Evolutionary conservation across 2,888 invertebrate genomes (phyloP), one percentile per base, ranked within the genome.

Genomic region (Tyria jacobaeae): DNA sequence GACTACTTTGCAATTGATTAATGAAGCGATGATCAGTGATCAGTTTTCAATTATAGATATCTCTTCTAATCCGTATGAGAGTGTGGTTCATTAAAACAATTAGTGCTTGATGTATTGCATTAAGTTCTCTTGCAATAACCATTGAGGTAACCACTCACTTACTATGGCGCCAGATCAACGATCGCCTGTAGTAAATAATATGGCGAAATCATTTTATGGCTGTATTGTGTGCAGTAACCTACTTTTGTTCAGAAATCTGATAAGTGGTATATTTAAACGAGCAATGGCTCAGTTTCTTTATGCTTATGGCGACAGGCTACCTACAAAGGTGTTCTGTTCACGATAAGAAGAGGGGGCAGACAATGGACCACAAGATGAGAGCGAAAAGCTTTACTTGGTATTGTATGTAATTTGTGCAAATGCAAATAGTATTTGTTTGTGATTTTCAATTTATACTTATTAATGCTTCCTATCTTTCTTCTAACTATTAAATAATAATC

Each of bases 21-120:
- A 54, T 50, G 57, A 57, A 57, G 49, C 56, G 24, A 57, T 41
- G 31, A 48, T 60, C 17, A 54, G 24, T 41, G 31, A 48, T 60
- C 17, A 54, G 24, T 54, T 31, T 17, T 31, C 27, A 31, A 52
- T 67, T 61, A 65, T 48, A 63, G 61, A 68, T 61, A 62, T 53
- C 60, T 9, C 55, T 60, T 57, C 66, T 57, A 39, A 59, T 51
- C 27, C 88, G 85, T 82, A 76, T 88, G 88, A 89, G 89, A 91
- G 90, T 87, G 86, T 82, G 79, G 75, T 85, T 87, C 83, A 90
- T 90, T 90, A 89, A 82, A 79, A 84, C 88, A 90, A 91, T 92
- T 89, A 90, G 80, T 81, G 82, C 86, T 81, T 82, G 84, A 88
- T 89, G 84, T 84, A 81, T 82, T 71, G 82, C 80, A 68, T 69